These are phyloP conservation scores for Eupeodes latifasciatus DNA, from an alignment of 2,888 invertebrate species.

Conservation along the genomic window DNA sequence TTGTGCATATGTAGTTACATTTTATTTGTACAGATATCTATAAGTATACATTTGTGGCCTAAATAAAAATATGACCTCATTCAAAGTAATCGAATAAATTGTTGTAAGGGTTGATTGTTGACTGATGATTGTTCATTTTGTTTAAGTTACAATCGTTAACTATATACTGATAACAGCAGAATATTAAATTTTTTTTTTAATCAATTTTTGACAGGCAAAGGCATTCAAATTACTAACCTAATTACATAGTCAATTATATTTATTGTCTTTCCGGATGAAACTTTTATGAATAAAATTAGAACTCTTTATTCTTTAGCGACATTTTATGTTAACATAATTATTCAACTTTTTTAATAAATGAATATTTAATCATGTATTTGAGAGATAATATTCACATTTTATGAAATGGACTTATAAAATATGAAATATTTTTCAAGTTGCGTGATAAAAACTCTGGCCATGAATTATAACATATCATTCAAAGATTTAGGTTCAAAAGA, in stretches of 20 bases:
- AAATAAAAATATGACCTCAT: conserved; percentile 20
- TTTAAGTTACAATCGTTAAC: not conserved
- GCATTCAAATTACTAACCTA: not conserved
- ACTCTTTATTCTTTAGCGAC: not conserved
- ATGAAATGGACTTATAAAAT: too few relatives aligned
- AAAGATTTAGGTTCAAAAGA: too few relatives aligned
- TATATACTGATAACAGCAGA: not conserved
- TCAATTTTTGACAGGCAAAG: conserved; percentile 4
- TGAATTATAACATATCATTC: too few relatives aligned
- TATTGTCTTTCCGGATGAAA: not conserved
- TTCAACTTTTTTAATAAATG: too few relatives aligned
- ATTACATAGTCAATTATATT: not conserved
- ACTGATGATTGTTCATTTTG: not conserved
- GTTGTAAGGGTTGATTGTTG: not conserved
- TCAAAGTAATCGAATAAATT: not conserved
- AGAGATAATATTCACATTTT: too few relatives aligned
- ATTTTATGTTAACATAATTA: too few relatives aligned
- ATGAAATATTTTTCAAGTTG: too few relatives aligned
- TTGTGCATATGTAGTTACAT: not conserved
- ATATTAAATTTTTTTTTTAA: not conserved
- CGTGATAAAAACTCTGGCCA: too few relatives aligned
- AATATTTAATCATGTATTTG: too few relatives aligned
- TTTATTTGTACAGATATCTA: too few relatives aligned
- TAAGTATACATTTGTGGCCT: not conserved
- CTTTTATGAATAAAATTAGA: conserved; percentile 11